phyloP scores from a whole-genome alignment of 2,888 invertebrate genomes.

The Eugnorisma glareosa region DNA sequence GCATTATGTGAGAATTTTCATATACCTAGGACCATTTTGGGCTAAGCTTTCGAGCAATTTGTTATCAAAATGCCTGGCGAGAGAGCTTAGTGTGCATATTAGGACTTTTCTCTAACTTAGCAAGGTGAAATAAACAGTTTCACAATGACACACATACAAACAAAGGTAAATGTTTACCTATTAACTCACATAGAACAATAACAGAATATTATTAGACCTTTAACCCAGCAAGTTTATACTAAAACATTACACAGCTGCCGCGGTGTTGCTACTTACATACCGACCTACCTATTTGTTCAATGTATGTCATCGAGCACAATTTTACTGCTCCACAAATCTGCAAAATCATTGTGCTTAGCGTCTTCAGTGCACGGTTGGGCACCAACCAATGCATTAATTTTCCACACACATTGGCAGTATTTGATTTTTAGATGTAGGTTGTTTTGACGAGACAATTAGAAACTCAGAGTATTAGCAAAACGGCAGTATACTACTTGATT shows the following conservation, averaged over 20 bases:
- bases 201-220: neutral
- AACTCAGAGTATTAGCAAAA: neutral
- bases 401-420: neutral
- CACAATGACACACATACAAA: neutral
- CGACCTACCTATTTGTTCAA: neutral
- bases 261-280: neutral
- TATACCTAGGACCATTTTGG: conserved; percentile 17
- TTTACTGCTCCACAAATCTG: neutral
- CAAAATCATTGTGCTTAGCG: neutral
- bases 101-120: neutral
- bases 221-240: neutral
- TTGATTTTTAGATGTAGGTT: neutral
- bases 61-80: conserved; percentile 12
- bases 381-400: neutral
- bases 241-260: neutral
- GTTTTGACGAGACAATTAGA: neutral
- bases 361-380: neutral
- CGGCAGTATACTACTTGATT: neutral
- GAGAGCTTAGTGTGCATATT: conserved; percentile 19
- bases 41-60: conserved; percentile 22
- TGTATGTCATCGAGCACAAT: neutral
- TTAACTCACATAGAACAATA: neutral
- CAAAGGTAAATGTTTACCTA: neutral
- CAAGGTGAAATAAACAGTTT: conserved; percentile 3
- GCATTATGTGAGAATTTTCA: neutral